These are phyloP conservation scores for Pollachius pollachius DNA, from an alignment of 2,113 vertebrate species.

Conservation along the genomic window DNA sequence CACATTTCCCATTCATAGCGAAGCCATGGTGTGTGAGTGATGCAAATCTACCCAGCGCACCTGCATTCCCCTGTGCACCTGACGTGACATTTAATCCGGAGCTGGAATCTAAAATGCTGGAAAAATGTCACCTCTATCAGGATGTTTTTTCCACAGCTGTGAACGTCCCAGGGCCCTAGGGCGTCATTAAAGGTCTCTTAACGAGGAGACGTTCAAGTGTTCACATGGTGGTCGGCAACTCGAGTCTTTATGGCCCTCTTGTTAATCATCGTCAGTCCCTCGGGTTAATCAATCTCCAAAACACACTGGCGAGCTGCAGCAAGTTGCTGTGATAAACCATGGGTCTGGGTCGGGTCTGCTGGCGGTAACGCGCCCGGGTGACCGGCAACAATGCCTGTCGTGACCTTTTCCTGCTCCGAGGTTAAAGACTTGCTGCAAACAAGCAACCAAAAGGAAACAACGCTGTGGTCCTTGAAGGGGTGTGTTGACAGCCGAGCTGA, in stretches of 20 bases:
- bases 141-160: not conserved
- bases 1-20: too few relatives aligned
- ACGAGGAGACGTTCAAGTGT: not conserved
- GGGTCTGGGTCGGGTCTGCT: not conserved
- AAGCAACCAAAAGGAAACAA: too few relatives aligned
- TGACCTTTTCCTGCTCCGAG: too few relatives aligned
- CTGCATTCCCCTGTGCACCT: too few relatives aligned
- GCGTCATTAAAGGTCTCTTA: not conserved
- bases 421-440: too few relatives aligned
- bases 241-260: not conserved
- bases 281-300: not conserved
- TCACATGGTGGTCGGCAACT: not conserved
- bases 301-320: not conserved
- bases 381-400: too few relatives aligned
- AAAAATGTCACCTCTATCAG: not conserved
- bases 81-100: not conserved
- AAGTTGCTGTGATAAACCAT: not conserved
- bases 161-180: not conserved
- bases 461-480: too few relatives aligned
- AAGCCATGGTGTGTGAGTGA: too few relatives aligned
- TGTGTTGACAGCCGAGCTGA: too few relatives aligned
- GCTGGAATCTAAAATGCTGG: not conserved
- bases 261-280: not conserved
- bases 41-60: too few relatives aligned
- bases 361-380: too few relatives aligned